Base-by-base conservation (phyloP, 37 sponge, comb jelly and placozoan genomes). In the Axinella damicornis region DNA sequence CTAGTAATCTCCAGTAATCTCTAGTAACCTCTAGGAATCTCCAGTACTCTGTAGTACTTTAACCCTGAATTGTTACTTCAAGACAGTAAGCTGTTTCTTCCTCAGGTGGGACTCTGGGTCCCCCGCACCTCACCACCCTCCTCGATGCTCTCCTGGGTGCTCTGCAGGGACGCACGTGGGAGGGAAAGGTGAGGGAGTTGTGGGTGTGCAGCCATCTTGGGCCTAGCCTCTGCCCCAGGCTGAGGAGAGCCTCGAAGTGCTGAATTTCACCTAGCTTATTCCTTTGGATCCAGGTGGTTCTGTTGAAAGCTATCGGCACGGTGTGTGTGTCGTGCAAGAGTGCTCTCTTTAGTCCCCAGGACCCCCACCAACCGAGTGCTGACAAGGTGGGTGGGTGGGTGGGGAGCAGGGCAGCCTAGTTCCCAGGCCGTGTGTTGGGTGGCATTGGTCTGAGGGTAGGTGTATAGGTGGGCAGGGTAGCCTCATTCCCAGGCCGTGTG, bases 151-250 rank as follows among this genome's bases (percentile, higher is more conserved):
- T 88, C 17, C 34, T 88, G 70, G 66, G 28, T 32, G 85, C 58
- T 27, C 72, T 92, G 35, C 62, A 78, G 21, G 94, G 91, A 32
- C 83, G 94, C 36, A 72, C 64, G 2, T 89, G 94, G 94, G 87
- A 89, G 27, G 94, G 94, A 52, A 93, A 89, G 83, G 83, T 75
- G 31, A 18, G 69, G 38, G 24, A n/a, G n/a, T 2, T 34, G 19
- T 30, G 20, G 9, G 20, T 31, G 20, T 28, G 73, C 53, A 13
- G 21, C 4, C 22, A 39, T 4, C 46, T 46, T 46, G 4, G n/a
- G n/a, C n/a, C n/a, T n/a, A n/a, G n/a, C n/a, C n/a, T n/a, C n/a
- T n/a, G n/a, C n/a, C n/a, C n/a, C n/a, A n/a, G n/a, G n/a, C n/a
- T n/a, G n/a, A n/a, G n/a, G n/a, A n/a, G n/a, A n/a, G n/a, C n/a